Base-by-base conservation (phyloP, 2,888 invertebrate species). In the Polyommatus iphigenia region DNA sequence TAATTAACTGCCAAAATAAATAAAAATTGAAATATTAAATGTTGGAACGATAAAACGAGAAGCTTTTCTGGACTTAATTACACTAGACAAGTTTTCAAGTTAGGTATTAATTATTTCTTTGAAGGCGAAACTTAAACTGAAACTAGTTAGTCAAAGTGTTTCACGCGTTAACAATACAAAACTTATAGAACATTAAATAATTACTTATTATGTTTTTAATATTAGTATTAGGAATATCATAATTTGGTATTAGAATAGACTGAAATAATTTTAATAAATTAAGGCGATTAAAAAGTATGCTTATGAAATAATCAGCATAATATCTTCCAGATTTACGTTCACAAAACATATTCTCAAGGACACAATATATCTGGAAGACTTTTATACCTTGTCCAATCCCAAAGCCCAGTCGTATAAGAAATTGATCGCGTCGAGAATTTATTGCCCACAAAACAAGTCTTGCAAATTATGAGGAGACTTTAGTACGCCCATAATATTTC, bases 361-460 rank as follows among this genome's bases (percentile, higher is more conserved):
- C 15, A 32, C 29, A 32, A 32, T 15, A 67, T 67, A 15, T 67
- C 4, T 24, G 20, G 18, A 73, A 46, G 4, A 18, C 50, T 46
- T 75, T 75, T 50, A 50, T 75, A 75, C 18, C 15, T 29, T 29
- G 29, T 67, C 29, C 62, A 59, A 59, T 59, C 59, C 29, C 13
- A 15, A 24, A 29, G 18, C 29, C 29, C 29, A 67, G 29, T 29
- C 67, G 29, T 32, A 67, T 67, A 32, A 67, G 29, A 67, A 67
- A 32, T 67, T 67, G 13, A 73, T 41, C 41, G 46, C 41, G 41
- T 20, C 20, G n/a, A 20, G 32, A 20, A 41, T 73, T 73, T 46
- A 73, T 73, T 46, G 41, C 73, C 73, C 73, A 73, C 73, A 73
- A 41, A 73, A 72, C 72, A 72, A 41, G 36, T 36, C 18, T 72